A percentile compares a stretch with the other conserved stretches of the same genome.
phyloP scores from a whole-genome alignment of 1,140 invertebrate species.

The Brachionus angularis region DNA sequence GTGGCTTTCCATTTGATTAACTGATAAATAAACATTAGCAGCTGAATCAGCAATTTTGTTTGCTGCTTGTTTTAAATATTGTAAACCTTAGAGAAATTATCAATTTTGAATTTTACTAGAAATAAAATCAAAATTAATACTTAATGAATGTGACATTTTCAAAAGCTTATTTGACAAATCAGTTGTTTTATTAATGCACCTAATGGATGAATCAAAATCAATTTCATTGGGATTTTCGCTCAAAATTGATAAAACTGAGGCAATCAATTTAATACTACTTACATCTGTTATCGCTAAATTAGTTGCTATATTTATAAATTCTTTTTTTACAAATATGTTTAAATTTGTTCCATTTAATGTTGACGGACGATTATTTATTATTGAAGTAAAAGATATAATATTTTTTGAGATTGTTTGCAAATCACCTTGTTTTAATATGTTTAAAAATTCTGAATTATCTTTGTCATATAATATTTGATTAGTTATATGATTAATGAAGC shows the following conservation, averaged over 20 bases:
- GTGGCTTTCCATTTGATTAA: too few species aligned
- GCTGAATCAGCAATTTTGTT: slow-evolving; percentile 7
- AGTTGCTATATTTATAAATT: not conserved
- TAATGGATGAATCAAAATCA: not conserved
- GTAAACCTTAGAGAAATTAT: not conserved
- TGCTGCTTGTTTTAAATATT: slow-evolving; percentile 9
- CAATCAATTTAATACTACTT: slow-evolving; percentile 26
- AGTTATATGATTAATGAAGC: not conserved
- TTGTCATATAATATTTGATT: not conserved
- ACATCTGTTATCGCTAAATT: not conserved
- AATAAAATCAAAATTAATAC: too few species aligned
- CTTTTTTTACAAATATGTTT: not conserved
- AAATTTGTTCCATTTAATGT: not conserved
- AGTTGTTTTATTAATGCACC: not conserved
- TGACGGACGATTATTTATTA: not conserved
- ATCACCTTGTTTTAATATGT: not conserved
- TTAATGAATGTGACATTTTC: not conserved
- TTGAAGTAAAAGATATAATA: not conserved
- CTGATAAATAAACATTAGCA: not conserved
- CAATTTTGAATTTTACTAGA: too few species aligned
- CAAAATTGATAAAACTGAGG: slow-evolving; percentile 2
- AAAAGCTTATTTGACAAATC: not conserved
- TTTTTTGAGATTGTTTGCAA: not conserved
- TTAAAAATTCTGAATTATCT: slow-evolving; percentile 4
- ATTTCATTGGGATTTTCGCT: slow-evolving; percentile 10